Percentiles rank a stretch among this genome's conserved stretches.
Conservation (phyloP, 2,797 vertebrate species). For the Paramormyrops hopkinsi region DNA sequence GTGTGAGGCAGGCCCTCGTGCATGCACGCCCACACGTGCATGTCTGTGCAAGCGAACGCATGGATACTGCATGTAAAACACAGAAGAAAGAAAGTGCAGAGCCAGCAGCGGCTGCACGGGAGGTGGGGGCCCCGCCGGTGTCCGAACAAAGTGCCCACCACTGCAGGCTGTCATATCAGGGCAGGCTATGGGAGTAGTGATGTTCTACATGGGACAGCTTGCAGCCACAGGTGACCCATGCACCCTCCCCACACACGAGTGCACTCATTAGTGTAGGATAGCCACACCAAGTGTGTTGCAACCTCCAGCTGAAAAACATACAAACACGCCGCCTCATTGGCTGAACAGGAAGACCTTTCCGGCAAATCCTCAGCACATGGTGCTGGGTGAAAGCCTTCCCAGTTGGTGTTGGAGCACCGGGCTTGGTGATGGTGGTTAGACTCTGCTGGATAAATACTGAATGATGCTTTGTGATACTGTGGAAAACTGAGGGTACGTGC, state of each 20-base stretch:
- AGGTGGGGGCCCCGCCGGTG: background rate
- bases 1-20: background rate
- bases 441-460: background rate
- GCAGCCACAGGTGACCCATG: background rate
- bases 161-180: background rate
- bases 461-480: background rate
- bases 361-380: background rate
- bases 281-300: background rate
- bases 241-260: background rate
- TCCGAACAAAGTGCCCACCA: background rate
- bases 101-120: background rate
- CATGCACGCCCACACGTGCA: background rate
- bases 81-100: background rate
- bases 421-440: background rate
- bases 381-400: background rate
- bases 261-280: background rate
- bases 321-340: background rate
- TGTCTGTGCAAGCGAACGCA: background rate
- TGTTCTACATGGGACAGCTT: background rate
- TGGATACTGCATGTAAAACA: background rate
- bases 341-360: background rate
- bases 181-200: background rate
- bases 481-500: background rate
- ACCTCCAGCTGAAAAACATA: background rate
- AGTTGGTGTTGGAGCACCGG: background rate